Base-by-base conservation (phyloP, 1,140 invertebrate species). In the Chymomyza costata region DNA sequence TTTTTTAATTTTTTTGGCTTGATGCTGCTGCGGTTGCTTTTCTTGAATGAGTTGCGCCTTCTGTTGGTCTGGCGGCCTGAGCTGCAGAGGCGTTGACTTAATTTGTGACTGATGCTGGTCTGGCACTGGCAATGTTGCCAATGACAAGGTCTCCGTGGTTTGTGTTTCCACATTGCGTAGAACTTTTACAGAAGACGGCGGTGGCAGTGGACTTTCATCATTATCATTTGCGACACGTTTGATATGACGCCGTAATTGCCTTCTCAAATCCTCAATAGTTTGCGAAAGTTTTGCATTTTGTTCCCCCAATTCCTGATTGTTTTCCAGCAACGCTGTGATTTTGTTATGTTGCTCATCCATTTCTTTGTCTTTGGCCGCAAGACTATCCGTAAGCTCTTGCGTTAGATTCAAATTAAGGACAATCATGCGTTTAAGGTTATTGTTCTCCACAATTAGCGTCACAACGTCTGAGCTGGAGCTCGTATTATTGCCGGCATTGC, bases 371-470 rank as follows among this genome's bases (percentile, higher is more conserved):
- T 92, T 92, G 55, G 88, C 88, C 50, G 89, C 84, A 54, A 92
- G 87, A 54, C 90, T 89, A 65, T 93, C 91, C 28, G 90, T 90
- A 70, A 93, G 91, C 69, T 92, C 91, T 84, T 92, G 91, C 66
- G 93, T 92, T 25, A 92, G 81, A 82, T 92, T 91, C 45, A 92
- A 85, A 83, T 93, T 91, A n/a, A 91, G 83, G n/a, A 92, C 81
- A 47, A 92, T 73, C 70, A 92, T 86, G 1, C 53, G 49, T 32
- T 73, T 80, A 0, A 80, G 31, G 15, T 73, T 80, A 28, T 80
- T 73, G 17, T 81, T 81, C 21, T 81, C 71, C 44, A 71, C 63
- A 19, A 78, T 71, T 5, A 78, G 30, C n/a, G 64, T 62, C 10
- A 68, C 60, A 5, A 78, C 45, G 43, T 78, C 68, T 11, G 73